Conservation (phyloP, 2,113 vertebrate species). For the Rhizomys pruinosus region DNA sequence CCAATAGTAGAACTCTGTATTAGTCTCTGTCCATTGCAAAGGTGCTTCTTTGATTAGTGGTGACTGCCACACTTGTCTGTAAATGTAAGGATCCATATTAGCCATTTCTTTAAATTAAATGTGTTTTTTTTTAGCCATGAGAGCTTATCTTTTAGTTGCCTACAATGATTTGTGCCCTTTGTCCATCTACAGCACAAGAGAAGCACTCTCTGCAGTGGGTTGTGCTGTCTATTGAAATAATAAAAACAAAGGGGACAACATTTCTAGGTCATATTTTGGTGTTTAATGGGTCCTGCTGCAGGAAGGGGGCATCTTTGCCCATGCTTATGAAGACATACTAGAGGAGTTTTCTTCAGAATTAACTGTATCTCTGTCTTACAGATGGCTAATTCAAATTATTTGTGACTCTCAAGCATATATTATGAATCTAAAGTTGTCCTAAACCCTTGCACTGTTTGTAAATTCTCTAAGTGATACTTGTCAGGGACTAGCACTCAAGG, state of each 20-base stretch:
- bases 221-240: background rate
- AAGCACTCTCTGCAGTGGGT: background rate
- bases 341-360: background rate
- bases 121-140: background rate
- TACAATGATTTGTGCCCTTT: background rate
- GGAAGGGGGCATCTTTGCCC: background rate
- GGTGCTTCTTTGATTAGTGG: too few species aligned
- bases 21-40: too few species aligned
- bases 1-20: too few species aligned
- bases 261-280: background rate
- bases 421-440: slow-evolving; percentile 46
- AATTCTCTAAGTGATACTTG: slow-evolving; percentile 52
- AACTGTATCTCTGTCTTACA: slow-evolving; percentile 27
- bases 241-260: background rate
- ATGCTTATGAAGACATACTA: background rate
- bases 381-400: slow-evolving; percentile 60
- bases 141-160: background rate
- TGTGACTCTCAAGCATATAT: slow-evolving; percentile 55
- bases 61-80: too few species aligned
- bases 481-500: slow-evolving; percentile 52
- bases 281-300: background rate
- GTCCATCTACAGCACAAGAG: background rate
- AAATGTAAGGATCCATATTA: too few species aligned
- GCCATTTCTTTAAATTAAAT: background rate
- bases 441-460: slow-evolving; percentile 49